Evolutionary conservation across 1,140 invertebrate genomes (phyloP), one percentile per base, ranked within the genome.

Genomic region (Atta cephalotes): DNA sequence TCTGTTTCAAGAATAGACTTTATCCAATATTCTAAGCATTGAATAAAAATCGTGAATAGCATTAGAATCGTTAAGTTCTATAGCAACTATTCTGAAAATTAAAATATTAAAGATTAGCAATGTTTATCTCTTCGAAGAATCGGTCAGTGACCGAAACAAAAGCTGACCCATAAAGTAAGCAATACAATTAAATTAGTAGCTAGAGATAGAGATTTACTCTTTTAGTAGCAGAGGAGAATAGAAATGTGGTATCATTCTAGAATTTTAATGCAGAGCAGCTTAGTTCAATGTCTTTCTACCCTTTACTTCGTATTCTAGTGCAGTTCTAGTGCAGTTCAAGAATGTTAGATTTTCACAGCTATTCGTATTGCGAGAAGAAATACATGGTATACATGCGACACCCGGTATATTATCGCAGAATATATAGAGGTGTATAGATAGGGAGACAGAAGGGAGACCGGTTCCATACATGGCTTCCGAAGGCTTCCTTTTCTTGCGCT

Each of bases 391-490:
- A 92, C 90, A 90, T 90, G 88, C 92, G 93, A 94, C 95, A 95
- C 94, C 94, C 93, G 94, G 94, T 95, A 95, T 92, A 95, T 94
- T 91, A 92, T n/a, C 58, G 71, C 68, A 62, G 88, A 87, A 91
- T 93, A 90, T 84, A 92, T 88, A 89, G 87, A 87, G 87, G 90
- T 91, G 91, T 93, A 92, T 89, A 92, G 93, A 94, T 92, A 94
- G 92, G 92, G 92, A 91, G 93, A 92, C 93, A 93, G 92, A 92
- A 91, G 91, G 92, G 92, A 92, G 95, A 95, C 94, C 95, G 95
- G 95, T 95, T 95, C 95, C 95, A 94, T 95, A 95, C 94, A 95
- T 94, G 95, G 95, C 94, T 95, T 92, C 94, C 93, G 94, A 94
- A 93, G 93, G 91, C 94, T 94, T 92, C 93, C 93, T 92, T 92